A percentile compares a stretch with the other conserved stretches of the same genome.
These are phyloP conservation scores for Corythornis cristatus DNA, from an alignment of 2,113 vertebrate species.

Conservation along the genomic window DNA sequence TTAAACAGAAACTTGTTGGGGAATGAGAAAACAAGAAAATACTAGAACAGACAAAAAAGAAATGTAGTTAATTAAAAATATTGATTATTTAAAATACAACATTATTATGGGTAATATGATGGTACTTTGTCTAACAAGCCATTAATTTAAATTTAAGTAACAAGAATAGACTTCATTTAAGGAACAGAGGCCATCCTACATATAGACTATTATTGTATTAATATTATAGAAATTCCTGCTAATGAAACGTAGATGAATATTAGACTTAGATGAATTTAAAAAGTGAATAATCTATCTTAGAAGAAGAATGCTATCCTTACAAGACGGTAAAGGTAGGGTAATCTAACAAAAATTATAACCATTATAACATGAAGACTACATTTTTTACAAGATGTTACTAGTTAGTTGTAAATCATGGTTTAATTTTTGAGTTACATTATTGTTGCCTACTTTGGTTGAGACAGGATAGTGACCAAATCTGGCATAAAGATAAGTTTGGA, in stretches of 20 bases:
- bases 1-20: fast-evolving
- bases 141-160: background rate
- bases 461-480: background rate
- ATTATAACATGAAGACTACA: background rate
- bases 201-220: background rate
- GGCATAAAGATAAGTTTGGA: background rate
- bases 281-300: too few species aligned
- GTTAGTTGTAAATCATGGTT: background rate
- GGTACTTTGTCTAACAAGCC: background rate
- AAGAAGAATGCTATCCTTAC: background rate
- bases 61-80: background rate
- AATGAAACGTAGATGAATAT: background rate
- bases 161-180: background rate
- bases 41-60: background rate
- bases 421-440: background rate
- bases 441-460: background rate
- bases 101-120: background rate
- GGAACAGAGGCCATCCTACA: background rate
- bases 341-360: background rate
- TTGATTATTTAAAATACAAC: background rate
- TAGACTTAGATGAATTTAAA: background rate
- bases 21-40: background rate
- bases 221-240: background rate
- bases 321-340: background rate
- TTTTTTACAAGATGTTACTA: background rate